Evolutionary conservation across 2,797 vertebrate species (phyloP), one percentile per base, ranked within the genome.

Genomic region (Aeoliscus strigatus): DNA sequence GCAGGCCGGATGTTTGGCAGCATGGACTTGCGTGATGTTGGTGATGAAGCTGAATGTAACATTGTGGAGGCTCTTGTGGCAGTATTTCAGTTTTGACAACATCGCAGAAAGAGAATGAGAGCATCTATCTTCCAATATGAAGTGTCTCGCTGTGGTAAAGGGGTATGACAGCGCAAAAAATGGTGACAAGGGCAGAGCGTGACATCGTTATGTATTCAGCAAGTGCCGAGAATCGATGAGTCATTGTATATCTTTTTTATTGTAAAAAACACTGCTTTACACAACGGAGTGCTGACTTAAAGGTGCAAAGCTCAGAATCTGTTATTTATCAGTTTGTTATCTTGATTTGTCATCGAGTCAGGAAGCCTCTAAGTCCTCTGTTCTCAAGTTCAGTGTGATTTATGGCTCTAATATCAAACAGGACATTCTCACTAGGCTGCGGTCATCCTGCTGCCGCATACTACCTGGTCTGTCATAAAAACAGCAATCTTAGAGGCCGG

Each of bases 361-460:
- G 56, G 42, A 65, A 74, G 34, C 39, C 62, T 44, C 30, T 36
- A 70, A 67, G 58, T 69, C 63, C 55, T 65, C 62, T 58, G 52
- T 67, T 79, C 66, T 80, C 66, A 73, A 69, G 73, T 76, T 75
- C 75, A 61, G 61, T 36, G 39, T 79, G 74, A 85, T 84, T 84
- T 83, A 85, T 84, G 77, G 60, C 52, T 58, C 66, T 77, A 82
- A 87, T 85, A 85, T 82, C 71, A 66, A 56, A 56, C 68, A 64
- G 71, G 77, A 67, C 73, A 51, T 77, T 80, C 70, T 79, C 57
- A 59, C 69, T 69, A 6, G 63, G 66, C 67, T 45, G 34, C 35
- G 47, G 62, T 40, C 13, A 14, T 49, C 46, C 53, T 27, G 34
- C 58, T n/a, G 46, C 61, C 43, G 62, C 68, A 39, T 39, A 54